A percentile compares a stretch with the other conserved stretches of the same genome.
These are phyloP conservation scores for Chaetogeoica ovagalla DNA, from an alignment of 2,888 invertebrate genomes.

Conservation along the genomic window DNA sequence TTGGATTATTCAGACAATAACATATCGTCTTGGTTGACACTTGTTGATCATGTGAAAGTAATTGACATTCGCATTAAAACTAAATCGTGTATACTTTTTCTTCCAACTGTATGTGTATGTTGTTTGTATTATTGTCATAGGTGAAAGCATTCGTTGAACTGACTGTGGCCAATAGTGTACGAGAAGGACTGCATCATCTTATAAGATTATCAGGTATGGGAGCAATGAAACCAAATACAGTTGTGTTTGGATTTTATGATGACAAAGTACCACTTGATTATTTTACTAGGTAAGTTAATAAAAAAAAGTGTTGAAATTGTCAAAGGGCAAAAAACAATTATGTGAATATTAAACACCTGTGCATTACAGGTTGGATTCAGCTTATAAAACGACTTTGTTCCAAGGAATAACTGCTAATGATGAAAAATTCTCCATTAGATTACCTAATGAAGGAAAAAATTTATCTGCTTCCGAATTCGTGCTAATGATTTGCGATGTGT, in stretches of 20 bases:
- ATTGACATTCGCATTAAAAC: slow-evolving; percentile 54
- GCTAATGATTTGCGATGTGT: slow-evolving; percentile 80
- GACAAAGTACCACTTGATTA: slow-evolving; percentile 75
- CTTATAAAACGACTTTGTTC: slow-evolving; percentile 54
- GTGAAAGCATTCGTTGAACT: slow-evolving; percentile 95
- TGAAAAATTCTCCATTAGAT: slow-evolving; percentile 65
- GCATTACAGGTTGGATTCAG: slow-evolving; percentile 53
- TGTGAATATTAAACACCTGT: neutral
- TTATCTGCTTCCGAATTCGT: slow-evolving; percentile 73
- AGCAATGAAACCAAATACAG: slow-evolving; percentile 99
- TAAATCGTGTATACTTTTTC: neutral
- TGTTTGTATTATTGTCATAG: slow-evolving; percentile 58
- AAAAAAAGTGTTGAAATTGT: neutral
- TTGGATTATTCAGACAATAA: slow-evolving; percentile 77
- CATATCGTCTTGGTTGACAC: slow-evolving; percentile 80
- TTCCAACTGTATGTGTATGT: neutral
- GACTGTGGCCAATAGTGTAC: slow-evolving; percentile 80
- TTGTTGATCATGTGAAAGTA: slow-evolving; percentile 93
- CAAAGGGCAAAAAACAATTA: slow-evolving; percentile 36
- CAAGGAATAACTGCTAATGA: slow-evolving; percentile 59
- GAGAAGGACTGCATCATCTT: slow-evolving; percentile 90
- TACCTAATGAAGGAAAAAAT: slow-evolving; percentile 60
- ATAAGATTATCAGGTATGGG: slow-evolving; percentile 91
- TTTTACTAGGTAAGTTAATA: slow-evolving; percentile 62
- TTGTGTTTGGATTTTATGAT: slow-evolving; percentile 92